phyloP scores from a whole-genome alignment of 2,113 vertebrate genomes.

The Gadus chalcogrammus region DNA sequence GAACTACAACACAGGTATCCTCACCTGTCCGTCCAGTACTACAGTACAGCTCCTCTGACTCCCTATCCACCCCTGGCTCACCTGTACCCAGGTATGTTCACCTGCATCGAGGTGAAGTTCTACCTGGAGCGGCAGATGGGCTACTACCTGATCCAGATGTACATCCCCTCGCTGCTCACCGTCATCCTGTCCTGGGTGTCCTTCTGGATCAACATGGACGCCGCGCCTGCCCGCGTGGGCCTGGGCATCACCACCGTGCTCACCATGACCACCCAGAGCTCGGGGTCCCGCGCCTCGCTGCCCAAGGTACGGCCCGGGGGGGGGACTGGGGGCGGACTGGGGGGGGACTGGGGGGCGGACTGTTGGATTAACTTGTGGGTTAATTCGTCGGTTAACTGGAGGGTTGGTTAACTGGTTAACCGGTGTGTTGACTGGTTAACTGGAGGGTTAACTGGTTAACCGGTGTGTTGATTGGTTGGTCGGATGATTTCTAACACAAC shows the following conservation, averaged over 20 bases:
- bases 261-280: slow-evolving; percentile 96
- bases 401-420: too few relatives aligned
- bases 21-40: too few relatives aligned
- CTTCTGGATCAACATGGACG: slow-evolving; percentile 98
- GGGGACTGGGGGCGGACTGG: too few relatives aligned
- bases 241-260: slow-evolving; percentile 93
- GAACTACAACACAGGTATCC: too few relatives aligned
- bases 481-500: too few relatives aligned
- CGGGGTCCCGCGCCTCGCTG: slow-evolving; percentile 88
- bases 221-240: slow-evolving; percentile 86
- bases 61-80: slow-evolving; percentile 17
- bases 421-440: too few relatives aligned
- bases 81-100: slow-evolving; percentile 83
- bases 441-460: too few relatives aligned
- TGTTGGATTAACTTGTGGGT: too few relatives aligned
- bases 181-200: slow-evolving; percentile 97
- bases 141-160: slow-evolving; percentile 98
- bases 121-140: slow-evolving; percentile 95
- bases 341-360: too few relatives aligned
- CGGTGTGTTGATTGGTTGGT: too few relatives aligned
- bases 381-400: too few relatives aligned
- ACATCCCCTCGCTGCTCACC: slow-evolving; percentile 91
- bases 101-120: slow-evolving; percentile 95
- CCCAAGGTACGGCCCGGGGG: slow-evolving; percentile 78
- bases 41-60: background rate